Percentiles rank a stretch among this genome's conserved stretches.
phyloP scores from a whole-genome alignment of 2,888 invertebrate species.

The Anorthoa munda region DNA sequence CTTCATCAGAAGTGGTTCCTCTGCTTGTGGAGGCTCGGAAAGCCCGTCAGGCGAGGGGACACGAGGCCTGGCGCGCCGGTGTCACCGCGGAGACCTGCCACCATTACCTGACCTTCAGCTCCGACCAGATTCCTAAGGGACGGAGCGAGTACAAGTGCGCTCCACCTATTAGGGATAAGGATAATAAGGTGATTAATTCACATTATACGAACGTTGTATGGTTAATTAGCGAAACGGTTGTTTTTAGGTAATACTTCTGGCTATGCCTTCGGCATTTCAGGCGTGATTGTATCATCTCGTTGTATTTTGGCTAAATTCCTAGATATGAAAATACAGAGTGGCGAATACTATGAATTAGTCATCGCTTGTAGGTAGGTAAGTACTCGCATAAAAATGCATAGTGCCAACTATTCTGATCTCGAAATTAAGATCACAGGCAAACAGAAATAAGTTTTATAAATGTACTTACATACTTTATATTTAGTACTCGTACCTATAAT shows the following conservation, averaged over 20 bases:
- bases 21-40: constrained; percentile 89
- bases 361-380: too few species aligned
- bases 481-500: too few species aligned
- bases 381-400: not conserved
- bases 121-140: constrained; percentile 92
- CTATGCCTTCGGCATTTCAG: too few species aligned
- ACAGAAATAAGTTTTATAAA: not conserved
- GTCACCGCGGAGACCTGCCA: constrained; percentile 94
- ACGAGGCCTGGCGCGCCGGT: constrained; percentile 87
- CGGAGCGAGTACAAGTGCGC: constrained; percentile 94
- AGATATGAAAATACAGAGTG: not conserved
- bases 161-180: constrained; percentile 92
- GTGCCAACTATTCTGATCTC: not conserved
- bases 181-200: constrained; percentile 88
- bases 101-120: constrained; percentile 92
- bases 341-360: not conserved
- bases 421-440: not conserved
- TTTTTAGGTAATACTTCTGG: too few species aligned
- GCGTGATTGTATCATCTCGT: too few species aligned
- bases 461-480: too few species aligned
- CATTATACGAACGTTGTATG: not conserved
- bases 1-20: constrained; percentile 91
- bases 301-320: not conserved
- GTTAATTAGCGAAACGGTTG: not conserved
- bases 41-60: constrained; percentile 85